Percentiles rank a stretch among this genome's conserved stretches.
Evolutionary conservation across 2,113 vertebrate genomes (phyloP).

Genomic region (Pungitius pungitius): DNA sequence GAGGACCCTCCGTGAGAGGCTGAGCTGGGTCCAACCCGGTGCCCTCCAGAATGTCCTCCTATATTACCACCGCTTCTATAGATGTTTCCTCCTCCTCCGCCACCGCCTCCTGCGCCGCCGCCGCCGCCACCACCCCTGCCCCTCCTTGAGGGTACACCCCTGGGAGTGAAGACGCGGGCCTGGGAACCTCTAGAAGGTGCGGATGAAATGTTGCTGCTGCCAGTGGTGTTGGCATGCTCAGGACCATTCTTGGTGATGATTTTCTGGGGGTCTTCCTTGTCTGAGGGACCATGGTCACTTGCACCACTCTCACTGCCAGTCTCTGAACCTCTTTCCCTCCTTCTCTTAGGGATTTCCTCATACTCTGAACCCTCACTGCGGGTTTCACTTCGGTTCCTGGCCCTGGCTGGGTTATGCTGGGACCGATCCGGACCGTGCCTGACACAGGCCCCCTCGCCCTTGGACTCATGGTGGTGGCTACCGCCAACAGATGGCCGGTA

Average conservation of each 20-base stretch:
- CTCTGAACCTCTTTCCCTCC: conserved; percentile 89
- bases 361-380: conserved; percentile 92
- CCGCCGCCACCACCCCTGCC: conserved; percentile 85
- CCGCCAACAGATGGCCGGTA: conserved; percentile 75
- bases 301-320: conserved; percentile 89
- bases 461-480: conserved; percentile 81
- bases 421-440: conserved; percentile 66
- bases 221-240: conserved; percentile 53
- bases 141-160: conserved; percentile 89
- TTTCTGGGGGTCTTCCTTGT: conserved; percentile 86
- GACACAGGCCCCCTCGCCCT: conserved; percentile 74
- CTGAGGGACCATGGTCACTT: conserved; percentile 85
- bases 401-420: conserved; percentile 80
- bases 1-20: conserved; percentile 72
- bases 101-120: conserved; percentile 57
- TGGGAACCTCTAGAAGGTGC: conserved; percentile 75
- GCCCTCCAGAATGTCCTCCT: conserved; percentile 70
- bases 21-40: conserved; percentile 71
- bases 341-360: conserved; percentile 92
- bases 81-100: conserved; percentile 73
- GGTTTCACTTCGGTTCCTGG: conserved; percentile 90
- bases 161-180: conserved; percentile 90
- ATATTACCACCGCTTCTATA: conserved; percentile 70
- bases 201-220: conserved; percentile 44
- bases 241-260: conserved; percentile 70